These are phyloP conservation scores for Oscheius onirici DNA, from an alignment of 2,888 invertebrate species.

Conservation along the genomic window DNA sequence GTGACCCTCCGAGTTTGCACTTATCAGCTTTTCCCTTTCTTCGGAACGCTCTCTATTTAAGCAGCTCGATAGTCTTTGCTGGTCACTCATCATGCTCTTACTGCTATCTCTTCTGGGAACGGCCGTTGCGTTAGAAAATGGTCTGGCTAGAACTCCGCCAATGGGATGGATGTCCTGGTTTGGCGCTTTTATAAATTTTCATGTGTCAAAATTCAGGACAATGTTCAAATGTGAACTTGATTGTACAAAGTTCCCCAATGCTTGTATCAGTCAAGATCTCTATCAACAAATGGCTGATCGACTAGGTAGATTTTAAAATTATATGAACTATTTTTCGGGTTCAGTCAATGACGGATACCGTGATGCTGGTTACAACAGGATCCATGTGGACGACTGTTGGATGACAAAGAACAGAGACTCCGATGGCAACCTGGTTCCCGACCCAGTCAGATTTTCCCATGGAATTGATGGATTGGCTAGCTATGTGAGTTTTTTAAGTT, in stretches of 20 bases:
- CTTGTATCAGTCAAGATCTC: constrained; percentile 11
- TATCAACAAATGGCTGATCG: constrained; percentile 18
- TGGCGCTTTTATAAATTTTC: too few species aligned
- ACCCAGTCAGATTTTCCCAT: constrained; percentile 86
- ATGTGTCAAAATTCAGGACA: neutral
- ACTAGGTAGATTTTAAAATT: neutral
- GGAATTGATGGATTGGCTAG: constrained; percentile 89
- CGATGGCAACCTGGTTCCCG: constrained; percentile 84
- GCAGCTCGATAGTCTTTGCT: too few species aligned
- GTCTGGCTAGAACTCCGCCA: constrained; percentile 7
- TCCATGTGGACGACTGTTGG: constrained; percentile 82
- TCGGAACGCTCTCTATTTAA: too few species aligned
- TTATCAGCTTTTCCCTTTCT: too few species aligned
- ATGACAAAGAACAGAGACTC: constrained; percentile 45
- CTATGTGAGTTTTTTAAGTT: constrained; percentile 78
- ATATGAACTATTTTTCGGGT: too few species aligned
- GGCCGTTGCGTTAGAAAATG: constrained; percentile 34
- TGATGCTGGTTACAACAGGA: constrained; percentile 87
- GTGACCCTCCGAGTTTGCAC: too few species aligned
- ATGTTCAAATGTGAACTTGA: constrained; percentile 1
- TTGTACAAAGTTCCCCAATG: constrained; percentile 11
- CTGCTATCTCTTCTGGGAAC: neutral
- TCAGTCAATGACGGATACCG: constrained; percentile 89
- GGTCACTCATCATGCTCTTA: constrained; percentile 5
- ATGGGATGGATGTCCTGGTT: constrained; percentile 13